phyloP scores from a whole-genome alignment of 2,113 vertebrate species.

The Actenoides lindsayi region DNA sequence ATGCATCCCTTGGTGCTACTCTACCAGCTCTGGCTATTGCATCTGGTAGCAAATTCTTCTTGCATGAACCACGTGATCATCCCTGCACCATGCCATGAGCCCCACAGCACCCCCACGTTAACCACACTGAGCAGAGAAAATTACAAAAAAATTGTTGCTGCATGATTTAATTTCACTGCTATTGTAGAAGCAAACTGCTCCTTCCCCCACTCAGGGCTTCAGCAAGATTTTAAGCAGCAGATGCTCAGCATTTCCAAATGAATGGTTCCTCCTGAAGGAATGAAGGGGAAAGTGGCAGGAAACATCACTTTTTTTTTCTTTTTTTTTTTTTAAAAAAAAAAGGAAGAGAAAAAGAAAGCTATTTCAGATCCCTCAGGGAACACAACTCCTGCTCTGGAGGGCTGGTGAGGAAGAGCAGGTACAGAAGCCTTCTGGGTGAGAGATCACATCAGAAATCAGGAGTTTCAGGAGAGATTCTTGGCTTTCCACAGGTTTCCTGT shows the following conservation, averaged over 20 bases:
- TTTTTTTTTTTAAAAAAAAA: too few species aligned
- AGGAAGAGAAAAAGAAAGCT: fast-evolving
- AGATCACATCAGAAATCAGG: background rate
- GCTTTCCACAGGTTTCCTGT: conserved; percentile 33
- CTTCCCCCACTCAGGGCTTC: background rate
- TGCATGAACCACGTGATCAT: background rate
- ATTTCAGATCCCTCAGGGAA: background rate
- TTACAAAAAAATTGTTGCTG: background rate
- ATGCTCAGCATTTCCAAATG: background rate
- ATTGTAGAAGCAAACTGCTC: background rate
- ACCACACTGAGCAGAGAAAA: background rate
- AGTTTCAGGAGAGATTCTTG: conserved; percentile 14
- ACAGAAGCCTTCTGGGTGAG: background rate
- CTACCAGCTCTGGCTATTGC: background rate
- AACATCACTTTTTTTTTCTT: background rate
- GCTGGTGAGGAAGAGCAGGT: background rate
- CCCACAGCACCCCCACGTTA: background rate
- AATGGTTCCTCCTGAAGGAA: background rate
- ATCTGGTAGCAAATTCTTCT: background rate
- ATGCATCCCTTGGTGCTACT: fast-evolving
- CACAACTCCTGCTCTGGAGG: background rate
- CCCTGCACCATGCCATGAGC: background rate
- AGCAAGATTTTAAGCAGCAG: background rate
- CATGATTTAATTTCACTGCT: background rate
- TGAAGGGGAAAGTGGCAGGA: background rate